Evolutionary conservation across 2,888 invertebrate species (phyloP), one percentile per base, ranked within the genome.

Genomic region (Yponomeuta cagnagella): DNA sequence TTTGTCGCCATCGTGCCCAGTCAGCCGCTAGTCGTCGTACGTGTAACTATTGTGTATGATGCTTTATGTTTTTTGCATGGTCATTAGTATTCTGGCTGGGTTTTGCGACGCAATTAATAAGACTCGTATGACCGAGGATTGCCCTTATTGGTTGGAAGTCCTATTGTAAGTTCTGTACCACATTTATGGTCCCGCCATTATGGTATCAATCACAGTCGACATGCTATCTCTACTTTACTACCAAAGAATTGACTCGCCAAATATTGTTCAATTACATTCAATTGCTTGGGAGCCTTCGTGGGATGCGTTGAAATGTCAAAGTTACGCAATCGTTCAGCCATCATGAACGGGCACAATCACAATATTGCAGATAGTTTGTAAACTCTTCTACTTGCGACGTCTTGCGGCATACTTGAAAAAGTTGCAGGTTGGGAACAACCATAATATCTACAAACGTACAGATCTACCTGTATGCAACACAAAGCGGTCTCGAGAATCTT

Each of bases 271-370:
- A 58, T 58, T 58, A 5, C 15, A 58, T 58, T 58, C 52, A 12
- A 58, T 58, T 58, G 52, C 52, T 52, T 30, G 37, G 15, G 63
- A 70, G 52, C 10, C 48, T 31, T 68, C 58, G 68, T 68, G n/a
- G 23, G 68, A 48, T 30, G 5, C 23, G 48, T 68, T 63, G 63
- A 70, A 70, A 70, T 70, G 64, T 70, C 70, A 70, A 43, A 70
- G 70, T 63, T 63, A 70, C 64, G 70, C 70, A 23, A 70, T 70
- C 68, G 48, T 15, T 12, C 33, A 31, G n/a, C 33, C 6, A 37
- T 67, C n/a, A 31, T 64, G 63, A 15, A 63, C 30, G 64, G 12
- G 64, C 8, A 30, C 10, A n/a, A 30, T 64, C 30, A 23, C 30
- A 64, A 64, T 64, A 64, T 58, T 5, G 12, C 15, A 12, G 10